Evolutionary conservation across 2,888 invertebrate genomes (phyloP).

Genomic region (Scrobipalpa atriplicella): DNA sequence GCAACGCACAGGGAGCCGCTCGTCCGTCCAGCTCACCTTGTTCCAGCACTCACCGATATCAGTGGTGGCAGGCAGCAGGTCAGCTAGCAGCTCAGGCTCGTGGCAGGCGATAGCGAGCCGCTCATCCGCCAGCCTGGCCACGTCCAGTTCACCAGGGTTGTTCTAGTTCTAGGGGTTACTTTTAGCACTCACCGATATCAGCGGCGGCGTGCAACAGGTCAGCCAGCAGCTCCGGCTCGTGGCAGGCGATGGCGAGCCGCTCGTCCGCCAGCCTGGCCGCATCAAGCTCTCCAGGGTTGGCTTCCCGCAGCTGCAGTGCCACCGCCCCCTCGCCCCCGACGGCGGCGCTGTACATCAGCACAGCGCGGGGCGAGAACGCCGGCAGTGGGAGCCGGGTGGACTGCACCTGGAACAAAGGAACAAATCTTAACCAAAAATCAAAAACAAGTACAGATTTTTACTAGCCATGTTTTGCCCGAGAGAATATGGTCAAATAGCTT

Average conservation of each 20-base stretch:
- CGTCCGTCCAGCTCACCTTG: neutral
- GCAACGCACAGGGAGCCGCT: neutral
- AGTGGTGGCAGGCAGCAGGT: slow-evolving; percentile 86
- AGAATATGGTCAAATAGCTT: no score
- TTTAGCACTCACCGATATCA: slow-evolving; percentile 67
- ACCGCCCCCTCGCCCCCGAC: slow-evolving; percentile 84
- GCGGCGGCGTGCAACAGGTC: slow-evolving; percentile 87
- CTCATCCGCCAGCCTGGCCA: slow-evolving; percentile 79
- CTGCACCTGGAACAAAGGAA: slow-evolving; percentile 59
- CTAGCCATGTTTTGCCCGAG: no score
- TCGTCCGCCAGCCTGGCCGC: slow-evolving; percentile 79
- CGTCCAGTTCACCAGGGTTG: slow-evolving; percentile 57
- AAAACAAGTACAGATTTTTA: neutral
- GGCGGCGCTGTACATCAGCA: slow-evolving; percentile 87
- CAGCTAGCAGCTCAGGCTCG: slow-evolving; percentile 88
- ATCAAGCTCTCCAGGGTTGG: slow-evolving; percentile 77
- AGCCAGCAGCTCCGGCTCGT: slow-evolving; percentile 88
- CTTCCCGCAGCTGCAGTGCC: slow-evolving; percentile 85
- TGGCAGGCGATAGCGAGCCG: slow-evolving; percentile 88
- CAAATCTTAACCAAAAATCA: neutral
- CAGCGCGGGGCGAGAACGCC: slow-evolving; percentile 83
- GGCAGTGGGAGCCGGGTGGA: slow-evolving; percentile 77
- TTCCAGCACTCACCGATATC: slow-evolving; percentile 65
- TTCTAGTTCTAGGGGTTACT: slow-evolving; percentile 45
- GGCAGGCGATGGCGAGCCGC: slow-evolving; percentile 88